Percentiles rank a stretch among this genome's conserved stretches.
These are phyloP conservation scores for Distichodus sexfasciatus DNA, from an alignment of 2,797 vertebrate genomes.

Conservation along the genomic window DNA sequence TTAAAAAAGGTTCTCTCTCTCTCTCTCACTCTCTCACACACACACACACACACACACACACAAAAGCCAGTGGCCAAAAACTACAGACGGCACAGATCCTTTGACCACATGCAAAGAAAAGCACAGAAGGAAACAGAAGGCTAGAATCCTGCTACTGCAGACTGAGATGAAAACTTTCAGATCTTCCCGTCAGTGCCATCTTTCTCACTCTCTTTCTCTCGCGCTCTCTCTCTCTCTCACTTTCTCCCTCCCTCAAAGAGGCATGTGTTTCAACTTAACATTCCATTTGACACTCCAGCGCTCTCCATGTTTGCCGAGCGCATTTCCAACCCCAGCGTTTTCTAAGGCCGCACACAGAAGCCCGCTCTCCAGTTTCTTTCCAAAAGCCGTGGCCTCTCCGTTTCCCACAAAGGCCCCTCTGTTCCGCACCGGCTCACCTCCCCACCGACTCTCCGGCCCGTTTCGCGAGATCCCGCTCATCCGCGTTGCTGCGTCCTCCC, in stretches of 20 bases:
- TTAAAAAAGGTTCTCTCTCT: not conserved
- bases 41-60: not conserved
- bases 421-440: conserved; percentile 35
- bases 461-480: conserved; percentile 12
- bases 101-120: conserved; percentile 48
- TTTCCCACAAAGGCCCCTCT: conserved; percentile 37
- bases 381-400: conserved; percentile 38
- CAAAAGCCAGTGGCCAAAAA: conserved; percentile 11
- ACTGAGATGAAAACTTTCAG: conserved; percentile 33
- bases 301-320: conserved; percentile 55
- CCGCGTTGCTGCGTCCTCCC: conserved; percentile 2
- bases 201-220: conserved; percentile 6
- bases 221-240: conserved; percentile 9
- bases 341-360: conserved; percentile 16
- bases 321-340: conserved; percentile 42
- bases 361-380: conserved; percentile 16
- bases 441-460: conserved; percentile 10
- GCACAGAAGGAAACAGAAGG: conserved; percentile 48
- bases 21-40: no score
- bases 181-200: conserved; percentile 21
- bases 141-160: conserved; percentile 26
- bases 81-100: conserved; percentile 17
- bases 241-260: conserved; percentile 61
- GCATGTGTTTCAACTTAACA: conserved; percentile 76
- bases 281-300: conserved; percentile 66